Evolutionary conservation across 2,113 vertebrate genomes (phyloP).

Genomic region (Stigmatopora argus): DNA sequence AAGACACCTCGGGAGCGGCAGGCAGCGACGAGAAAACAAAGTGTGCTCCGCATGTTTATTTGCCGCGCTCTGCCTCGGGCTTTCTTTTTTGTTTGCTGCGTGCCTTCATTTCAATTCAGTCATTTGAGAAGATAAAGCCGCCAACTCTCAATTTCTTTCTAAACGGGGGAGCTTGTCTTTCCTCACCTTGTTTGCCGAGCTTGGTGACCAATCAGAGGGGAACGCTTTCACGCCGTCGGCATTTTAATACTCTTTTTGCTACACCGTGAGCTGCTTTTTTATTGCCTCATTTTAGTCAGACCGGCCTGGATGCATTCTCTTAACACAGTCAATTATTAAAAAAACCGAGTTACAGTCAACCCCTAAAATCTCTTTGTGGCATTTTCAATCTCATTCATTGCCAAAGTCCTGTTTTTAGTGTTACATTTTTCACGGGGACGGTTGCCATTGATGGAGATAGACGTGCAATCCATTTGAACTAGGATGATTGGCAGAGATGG

Average conservation of each 20-base stretch:
- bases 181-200: slow-evolving; percentile 56
- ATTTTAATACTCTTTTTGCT: slow-evolving; percentile 38
- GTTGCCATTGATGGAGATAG: no score
- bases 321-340: neutral
- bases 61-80: slow-evolving; percentile 42
- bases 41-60: slow-evolving; percentile 54
- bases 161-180: slow-evolving; percentile 38
- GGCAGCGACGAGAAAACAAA: slow-evolving; percentile 41
- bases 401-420: no score
- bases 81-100: slow-evolving; percentile 47
- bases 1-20: slow-evolving; percentile 42
- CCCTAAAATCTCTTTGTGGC: neutral
- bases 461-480: no score
- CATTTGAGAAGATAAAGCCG: slow-evolving; percentile 61
- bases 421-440: no score
- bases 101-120: slow-evolving; percentile 63
- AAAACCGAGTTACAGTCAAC: neutral
- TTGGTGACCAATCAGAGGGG: slow-evolving; percentile 37
- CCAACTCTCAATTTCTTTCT: slow-evolving; percentile 25
- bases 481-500: no score
- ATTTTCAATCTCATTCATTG: no score
- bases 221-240: slow-evolving; percentile 37
- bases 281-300: slow-evolving; percentile 36
- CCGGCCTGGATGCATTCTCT: neutral
- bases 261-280: slow-evolving; percentile 38